Base-by-base conservation (phyloP, 1,140 invertebrate genomes). In the Branchinecta lindahli region DNA sequence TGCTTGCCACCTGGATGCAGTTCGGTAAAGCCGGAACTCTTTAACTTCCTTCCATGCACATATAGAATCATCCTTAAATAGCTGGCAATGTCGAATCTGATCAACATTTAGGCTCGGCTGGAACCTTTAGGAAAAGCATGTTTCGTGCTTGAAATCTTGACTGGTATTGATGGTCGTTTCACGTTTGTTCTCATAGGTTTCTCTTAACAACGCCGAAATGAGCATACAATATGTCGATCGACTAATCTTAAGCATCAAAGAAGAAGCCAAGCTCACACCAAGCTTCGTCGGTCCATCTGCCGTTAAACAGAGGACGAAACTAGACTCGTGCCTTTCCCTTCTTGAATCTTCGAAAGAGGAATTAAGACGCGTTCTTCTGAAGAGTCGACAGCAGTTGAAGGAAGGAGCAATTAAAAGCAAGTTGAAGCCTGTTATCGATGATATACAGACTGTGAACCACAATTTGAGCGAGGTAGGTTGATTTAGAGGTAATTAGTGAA, bases 121-220 rank as follows among this genome's bases (percentile, higher is more conserved):
- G 33, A 33, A n/a, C n/a, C n/a, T n/a, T n/a, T n/a, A 33, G 33
- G 33, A 33, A 33, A 33, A 33, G 2, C 1, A 33, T 1, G 33
- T 33, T 1, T 5, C 33, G 33, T 33, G 33, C 33, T 5, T 33
- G 33, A 33, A 33, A 33, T 33, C 33, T 1, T 33, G 33, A 5
- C 33, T 33, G 1, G 2, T 3, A 33, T 33, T 33, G 33, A 33
- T 33, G 33, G 5, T 33, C 33, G 1, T 33, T 33, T 52, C n/a
- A n/a, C n/a, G 47, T 52, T 52, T 52, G 9, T 52, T 44, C 71
- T 76, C 77, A 15, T 77, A 92, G 88, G 86, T 88, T n/a, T 88
- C 93, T 75, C 78, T 96, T 70, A 96, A 95, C 77, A 96, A 96
- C 80, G 87, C 91, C n/a, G 94, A 96, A 78, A 85, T 87, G 8